Conservation (phyloP, 2,888 invertebrate genomes). For the Phaedon cochleariae region DNA sequence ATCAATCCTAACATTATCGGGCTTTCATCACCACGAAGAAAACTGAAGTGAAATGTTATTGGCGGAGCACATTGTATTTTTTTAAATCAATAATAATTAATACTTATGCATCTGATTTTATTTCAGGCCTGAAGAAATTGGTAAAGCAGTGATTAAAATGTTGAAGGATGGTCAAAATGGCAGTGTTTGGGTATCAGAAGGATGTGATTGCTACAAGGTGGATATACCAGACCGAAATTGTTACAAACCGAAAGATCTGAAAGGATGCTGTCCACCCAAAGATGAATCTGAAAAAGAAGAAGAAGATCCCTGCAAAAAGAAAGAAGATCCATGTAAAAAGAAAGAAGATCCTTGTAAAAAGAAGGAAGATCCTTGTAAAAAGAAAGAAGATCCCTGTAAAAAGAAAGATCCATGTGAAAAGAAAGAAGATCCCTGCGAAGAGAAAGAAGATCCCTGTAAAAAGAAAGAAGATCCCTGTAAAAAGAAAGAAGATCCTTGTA, state of each 20-base stretch:
- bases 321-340: constrained; percentile 34
- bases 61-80: too few relatives aligned
- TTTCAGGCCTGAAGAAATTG: constrained; percentile 51
- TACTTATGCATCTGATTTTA: too few relatives aligned
- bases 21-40: too few relatives aligned
- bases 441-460: not conserved
- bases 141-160: constrained; percentile 56
- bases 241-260: constrained; percentile 18
- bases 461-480: constrained; percentile 23
- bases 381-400: constrained; percentile 28
- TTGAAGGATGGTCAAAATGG: constrained; percentile 62
- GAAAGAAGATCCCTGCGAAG: constrained; percentile 18
- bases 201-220: constrained; percentile 49
- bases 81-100: too few relatives aligned
- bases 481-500: constrained; percentile 17
- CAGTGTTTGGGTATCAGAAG: constrained; percentile 66
- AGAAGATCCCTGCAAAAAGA: constrained; percentile 34
- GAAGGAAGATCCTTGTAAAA: constrained; percentile 37
- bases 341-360: constrained; percentile 38
- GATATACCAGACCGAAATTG: constrained; percentile 49
- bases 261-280: constrained; percentile 3
- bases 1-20: too few relatives aligned
- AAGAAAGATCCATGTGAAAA: constrained; percentile 37
- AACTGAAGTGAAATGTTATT: too few relatives aligned
- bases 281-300: constrained; percentile 3